Evolutionary conservation across 2,113 vertebrate species (phyloP), one percentile per base, ranked within the genome.

Genomic region (Puntigrus tetrazona): DNA sequence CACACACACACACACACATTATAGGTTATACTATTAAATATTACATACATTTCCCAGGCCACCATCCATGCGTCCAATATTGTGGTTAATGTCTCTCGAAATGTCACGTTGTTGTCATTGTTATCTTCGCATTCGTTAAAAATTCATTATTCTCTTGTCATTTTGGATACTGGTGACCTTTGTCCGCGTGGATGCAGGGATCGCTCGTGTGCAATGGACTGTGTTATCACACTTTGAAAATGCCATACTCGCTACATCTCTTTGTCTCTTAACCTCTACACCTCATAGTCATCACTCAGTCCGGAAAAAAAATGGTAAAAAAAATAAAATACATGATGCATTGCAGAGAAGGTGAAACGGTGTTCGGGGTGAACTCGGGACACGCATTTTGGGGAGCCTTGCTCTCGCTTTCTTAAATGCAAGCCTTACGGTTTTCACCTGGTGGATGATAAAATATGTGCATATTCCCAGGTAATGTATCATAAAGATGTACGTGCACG

Each of bases 191-290:
- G 78, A 61, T 85, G 76, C 77, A 86, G 79, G 88, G 93, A 93
- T 93, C 90, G 89, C 55, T 31, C 1, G 4, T 63, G 78, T 80
- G 86, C 88, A 83, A 72, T 69, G 85, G 81, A 86, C 70, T 90
- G 92, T 80, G 90, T 92, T 94, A 94, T 95, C 94, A 86, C 87
- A 79, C 79, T 89, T 89, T 90, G 89, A 76, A 95, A 95, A 95
- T 95, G 94, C 93, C 94, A 93, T 77, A 84, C 86, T 89, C 86
- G 75, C 82, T 84, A 83, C 45, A 70, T 27, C 76, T 72, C 43
- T 85, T 78, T 86, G 11, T 86, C 70, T 70, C 65, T 83, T 36
- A 43, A 83, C 81, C 84, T 69, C 73, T 25, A 11, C 72, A 61
- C 34, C 83, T 82, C 57, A 65, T 25, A 78, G 36, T 41, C 22